Evolutionary conservation across 2,797 vertebrate species (phyloP).

Genomic region (Amniataba percoides): DNA sequence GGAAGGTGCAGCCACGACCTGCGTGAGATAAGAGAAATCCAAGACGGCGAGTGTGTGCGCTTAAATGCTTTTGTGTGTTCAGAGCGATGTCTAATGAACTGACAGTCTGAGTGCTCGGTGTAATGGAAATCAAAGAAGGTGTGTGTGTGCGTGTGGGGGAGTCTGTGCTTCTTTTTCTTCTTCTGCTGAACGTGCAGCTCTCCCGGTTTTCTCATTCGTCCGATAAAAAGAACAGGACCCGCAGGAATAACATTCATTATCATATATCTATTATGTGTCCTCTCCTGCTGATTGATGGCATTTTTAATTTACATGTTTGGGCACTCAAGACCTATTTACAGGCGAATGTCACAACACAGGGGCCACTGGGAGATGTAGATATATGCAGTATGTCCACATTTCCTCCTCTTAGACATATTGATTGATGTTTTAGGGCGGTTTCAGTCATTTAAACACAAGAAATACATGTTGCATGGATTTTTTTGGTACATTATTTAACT

Average conservation of each 20-base stretch:
- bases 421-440: neutral
- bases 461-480: neutral
- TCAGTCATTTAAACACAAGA: neutral
- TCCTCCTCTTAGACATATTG: neutral
- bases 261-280: neutral
- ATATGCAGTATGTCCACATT: neutral
- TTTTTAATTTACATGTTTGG: neutral
- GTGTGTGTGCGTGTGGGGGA: too few relatives aligned
- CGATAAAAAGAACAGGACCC: slow-evolving; percentile 3
- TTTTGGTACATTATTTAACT: neutral
- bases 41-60: slow-evolving; percentile 12
- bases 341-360: neutral
- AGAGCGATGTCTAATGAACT: slow-evolving; percentile 36
- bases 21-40: slow-evolving; percentile 11
- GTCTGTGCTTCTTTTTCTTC: neutral
- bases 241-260: slow-evolving; percentile 2
- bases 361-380: neutral
- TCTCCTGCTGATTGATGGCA: slow-evolving; percentile 23
- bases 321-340: neutral
- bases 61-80: slow-evolving; percentile 16
- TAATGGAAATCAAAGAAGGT: slow-evolving; percentile 12
- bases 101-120: slow-evolving; percentile 26
- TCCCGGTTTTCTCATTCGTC: neutral
- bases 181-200: slow-evolving; percentile 10
- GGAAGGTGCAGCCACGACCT: slow-evolving; percentile 16